Base-by-base conservation (phyloP, 2,888 invertebrate species). In the Ichneumon xanthorius region DNA sequence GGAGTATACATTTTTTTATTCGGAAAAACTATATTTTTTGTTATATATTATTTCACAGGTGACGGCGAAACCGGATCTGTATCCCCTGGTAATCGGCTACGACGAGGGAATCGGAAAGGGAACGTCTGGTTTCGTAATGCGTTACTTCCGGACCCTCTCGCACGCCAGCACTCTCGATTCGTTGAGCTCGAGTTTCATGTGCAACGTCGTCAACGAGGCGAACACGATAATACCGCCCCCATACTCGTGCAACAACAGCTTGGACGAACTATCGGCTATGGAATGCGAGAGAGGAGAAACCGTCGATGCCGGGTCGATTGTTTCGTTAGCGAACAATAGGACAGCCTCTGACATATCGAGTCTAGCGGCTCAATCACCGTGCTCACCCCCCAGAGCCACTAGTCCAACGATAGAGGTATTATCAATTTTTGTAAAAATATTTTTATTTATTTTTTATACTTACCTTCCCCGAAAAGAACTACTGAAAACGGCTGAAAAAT, bases 131-230 rank as follows among this genome's bases (percentile, higher is more conserved):
- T 97, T 97, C 73, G 97, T 98, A 96, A 97, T 97, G 89, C 97
- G 97, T 91, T 98, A 97, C 94, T 97, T 97, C 94, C 95, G 97
- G 84, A 97, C 97, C 86, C 92, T 98, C 89, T 97, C 97, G 86
- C 97, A 97, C 89, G 96, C 97, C 86, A 98, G 97, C 94, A 98
- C 97, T 88, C 96, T 97, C 89, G 98, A 98, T 94, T 98, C 97
- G 88, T 95, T 98, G 91, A 97, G 97, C 94, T 98, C 97, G 90
- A 97, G 97, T 95, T 97, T 97, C 94, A 96, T 97, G 94, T 97
- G 97, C 94, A 97, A 96, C 93, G 96, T 97, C 91, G 96, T 97
- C 88, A 97, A 97, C 94, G 97, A 98, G 96, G 97, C 97, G 78
- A 97, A 97, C 94, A 96, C 97, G 82, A 95, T 97, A 93, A 96